Percentiles rank a stretch among this genome's conserved stretches.
phyloP scores from a whole-genome alignment of 2,113 vertebrate genomes.

The Chamaetylas fuelleborni region DNA sequence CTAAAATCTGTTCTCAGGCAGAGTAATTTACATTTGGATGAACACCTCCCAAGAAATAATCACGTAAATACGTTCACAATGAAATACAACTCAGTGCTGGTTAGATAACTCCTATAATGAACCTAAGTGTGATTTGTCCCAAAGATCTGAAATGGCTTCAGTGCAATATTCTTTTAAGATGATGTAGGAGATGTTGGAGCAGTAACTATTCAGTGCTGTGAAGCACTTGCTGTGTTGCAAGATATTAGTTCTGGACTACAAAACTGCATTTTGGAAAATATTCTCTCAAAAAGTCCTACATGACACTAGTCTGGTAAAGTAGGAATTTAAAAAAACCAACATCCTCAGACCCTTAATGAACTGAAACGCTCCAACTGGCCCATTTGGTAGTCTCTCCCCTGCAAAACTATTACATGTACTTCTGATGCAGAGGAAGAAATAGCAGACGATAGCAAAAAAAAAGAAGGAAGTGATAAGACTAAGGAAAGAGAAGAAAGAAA shows the following conservation, averaged over 20 bases:
- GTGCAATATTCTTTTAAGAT: constrained; percentile 23
- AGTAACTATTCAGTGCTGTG: background rate
- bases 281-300: background rate
- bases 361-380: background rate
- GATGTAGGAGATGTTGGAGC: background rate
- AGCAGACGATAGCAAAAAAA: background rate
- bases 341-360: background rate
- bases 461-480: background rate
- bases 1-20: constrained; percentile 73
- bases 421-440: background rate
- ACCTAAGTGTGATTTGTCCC: background rate
- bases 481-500: background rate
- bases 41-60: constrained; percentile 73
- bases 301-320: background rate
- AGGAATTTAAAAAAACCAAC: background rate
- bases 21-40: constrained; percentile 77
- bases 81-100: constrained; percentile 39
- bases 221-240: constrained; percentile 11
- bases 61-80: constrained; percentile 65
- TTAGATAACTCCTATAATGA: constrained; percentile 51
- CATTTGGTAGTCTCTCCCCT: background rate
- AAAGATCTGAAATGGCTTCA: constrained; percentile 39
- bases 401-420: background rate
- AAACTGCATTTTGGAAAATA: constrained; percentile 16
- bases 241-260: background rate